A percentile compares a stretch with the other conserved stretches of the same genome.
Conservation (phyloP, 1,140 invertebrate species). For the Patella vulgata region DNA sequence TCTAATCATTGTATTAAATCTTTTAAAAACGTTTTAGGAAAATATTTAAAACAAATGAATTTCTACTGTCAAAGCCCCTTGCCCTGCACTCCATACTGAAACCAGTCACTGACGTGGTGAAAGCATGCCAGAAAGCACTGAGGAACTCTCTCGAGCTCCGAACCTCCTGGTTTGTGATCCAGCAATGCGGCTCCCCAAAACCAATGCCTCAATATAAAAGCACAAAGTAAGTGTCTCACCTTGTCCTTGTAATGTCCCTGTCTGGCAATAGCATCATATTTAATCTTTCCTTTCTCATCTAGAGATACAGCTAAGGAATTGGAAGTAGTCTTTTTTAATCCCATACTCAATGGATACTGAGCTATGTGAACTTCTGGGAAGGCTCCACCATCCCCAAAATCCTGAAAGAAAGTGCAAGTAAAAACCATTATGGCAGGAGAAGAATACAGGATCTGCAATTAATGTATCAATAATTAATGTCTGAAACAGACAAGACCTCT, state of each 20-base stretch:
- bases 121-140: too few relatives aligned
- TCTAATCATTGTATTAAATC: background rate
- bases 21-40: background rate
- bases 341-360: conserved; percentile 93
- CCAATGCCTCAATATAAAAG: background rate
- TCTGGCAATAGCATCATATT: conserved; percentile 95
- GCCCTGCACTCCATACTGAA: too few relatives aligned
- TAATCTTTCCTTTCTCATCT: conserved; percentile 88
- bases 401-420: conserved; percentile 64
- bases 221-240: conserved; percentile 65
- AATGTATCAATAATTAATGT: background rate
- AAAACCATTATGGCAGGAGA: conserved; percentile 1
- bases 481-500: background rate
- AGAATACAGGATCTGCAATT: conserved; percentile 14
- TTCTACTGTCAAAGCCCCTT: too few relatives aligned
- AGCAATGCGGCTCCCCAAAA: too few relatives aligned
- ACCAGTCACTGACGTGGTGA: too few relatives aligned
- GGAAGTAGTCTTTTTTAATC: conserved; percentile 72
- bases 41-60: background rate
- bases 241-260: conserved; percentile 97
- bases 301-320: conserved; percentile 94
- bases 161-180: too few relatives aligned
- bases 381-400: conserved; percentile 95
- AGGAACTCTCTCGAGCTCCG: too few relatives aligned
- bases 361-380: conserved; percentile 98